Evolutionary conservation across 1,140 invertebrate genomes (phyloP).

Genomic region (Bombus turneri): DNA sequence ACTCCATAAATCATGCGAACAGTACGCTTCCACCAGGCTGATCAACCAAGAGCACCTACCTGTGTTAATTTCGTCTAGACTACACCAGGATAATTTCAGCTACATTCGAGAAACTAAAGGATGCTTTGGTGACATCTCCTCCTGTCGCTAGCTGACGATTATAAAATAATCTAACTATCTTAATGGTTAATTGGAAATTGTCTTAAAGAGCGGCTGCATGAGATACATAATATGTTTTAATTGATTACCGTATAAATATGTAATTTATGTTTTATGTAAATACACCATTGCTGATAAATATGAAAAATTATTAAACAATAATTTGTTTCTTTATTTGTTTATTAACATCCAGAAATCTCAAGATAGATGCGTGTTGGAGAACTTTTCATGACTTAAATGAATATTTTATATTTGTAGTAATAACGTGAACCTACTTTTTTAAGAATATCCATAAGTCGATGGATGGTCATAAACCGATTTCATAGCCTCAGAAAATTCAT

Average conservation of each 20-base stretch:
- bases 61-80: slow-evolving; percentile 60
- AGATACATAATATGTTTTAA: too few relatives aligned
- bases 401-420: neutral
- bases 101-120: slow-evolving; percentile 1
- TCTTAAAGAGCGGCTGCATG: neutral
- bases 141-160: neutral
- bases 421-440: neutral
- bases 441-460: neutral
- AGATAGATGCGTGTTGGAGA: too few relatives aligned
- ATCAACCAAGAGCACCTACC: slow-evolving; percentile 63
- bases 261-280: neutral
- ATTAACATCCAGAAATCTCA: too few relatives aligned
- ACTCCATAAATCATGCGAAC: slow-evolving; percentile 71
- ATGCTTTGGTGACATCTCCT: neutral
- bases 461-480: neutral
- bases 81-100: slow-evolving; percentile 19
- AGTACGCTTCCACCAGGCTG: slow-evolving; percentile 65
- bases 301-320: neutral
- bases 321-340: neutral
- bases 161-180: neutral
- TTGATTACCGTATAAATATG: too few relatives aligned
- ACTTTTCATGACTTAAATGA: too few relatives aligned
- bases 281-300: neutral
- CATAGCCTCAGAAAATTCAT: neutral
- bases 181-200: neutral